Evolutionary conservation across 2,113 vertebrate species (phyloP).

Genomic region (Corythornis madagascariensis): DNA sequence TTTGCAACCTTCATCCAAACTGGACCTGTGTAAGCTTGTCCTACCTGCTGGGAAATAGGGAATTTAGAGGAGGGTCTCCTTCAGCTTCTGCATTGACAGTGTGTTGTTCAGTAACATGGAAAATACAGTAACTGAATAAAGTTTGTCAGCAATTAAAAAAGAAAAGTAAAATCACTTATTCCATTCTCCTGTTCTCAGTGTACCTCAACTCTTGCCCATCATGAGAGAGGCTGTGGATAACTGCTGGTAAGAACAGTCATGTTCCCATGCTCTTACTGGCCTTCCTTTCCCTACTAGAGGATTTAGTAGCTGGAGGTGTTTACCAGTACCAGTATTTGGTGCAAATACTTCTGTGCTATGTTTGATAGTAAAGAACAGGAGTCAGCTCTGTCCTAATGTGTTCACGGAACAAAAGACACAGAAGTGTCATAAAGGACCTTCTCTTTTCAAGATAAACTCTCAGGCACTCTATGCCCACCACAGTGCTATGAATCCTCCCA

Average conservation of each 20-base stretch:
- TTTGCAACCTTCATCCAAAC: neutral
- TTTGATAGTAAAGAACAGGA: conserved; percentile 16
- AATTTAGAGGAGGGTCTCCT: neutral
- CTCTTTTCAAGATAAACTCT: neutral
- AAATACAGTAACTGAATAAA: neutral
- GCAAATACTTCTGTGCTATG: neutral
- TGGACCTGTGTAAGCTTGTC: neutral
- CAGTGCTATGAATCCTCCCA: neutral
- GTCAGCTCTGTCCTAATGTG: neutral
- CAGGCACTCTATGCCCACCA: neutral
- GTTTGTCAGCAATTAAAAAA: neutral
- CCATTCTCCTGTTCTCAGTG: neutral
- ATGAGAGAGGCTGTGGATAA: neutral
- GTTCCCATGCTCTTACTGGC: neutral
- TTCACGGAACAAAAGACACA: neutral
- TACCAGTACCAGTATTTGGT: neutral
- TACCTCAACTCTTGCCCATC: neutral
- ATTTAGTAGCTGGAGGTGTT: neutral
- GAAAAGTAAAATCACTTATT: neutral
- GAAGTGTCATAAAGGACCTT: neutral
- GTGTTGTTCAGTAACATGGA: neutral
- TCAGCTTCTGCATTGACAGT: neutral
- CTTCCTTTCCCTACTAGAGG: neutral
- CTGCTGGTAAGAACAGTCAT: neutral
- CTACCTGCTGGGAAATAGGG: neutral